Evolutionary conservation across 1,140 invertebrate genomes (phyloP), one percentile per base, ranked within the genome.

Genomic region (Hycleus phaleratus): DNA sequence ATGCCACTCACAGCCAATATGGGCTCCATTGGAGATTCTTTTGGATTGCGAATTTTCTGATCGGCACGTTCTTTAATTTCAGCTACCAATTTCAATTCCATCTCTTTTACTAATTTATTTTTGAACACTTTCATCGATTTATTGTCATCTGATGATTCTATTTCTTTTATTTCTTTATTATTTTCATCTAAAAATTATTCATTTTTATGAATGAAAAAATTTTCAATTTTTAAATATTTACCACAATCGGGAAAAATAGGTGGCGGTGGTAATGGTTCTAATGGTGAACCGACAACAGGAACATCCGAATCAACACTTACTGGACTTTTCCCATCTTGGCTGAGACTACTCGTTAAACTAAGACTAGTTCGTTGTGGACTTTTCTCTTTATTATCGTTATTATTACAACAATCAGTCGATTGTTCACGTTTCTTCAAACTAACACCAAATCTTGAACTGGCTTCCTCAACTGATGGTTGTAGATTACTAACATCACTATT

Each of bases 21-120:
- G 45, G 61, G 53, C 58, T 68, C 64, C 5, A 75, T 70, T 1
- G 78, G 75, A 49, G 78, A 77, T 51, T 80, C 78, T 68, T 77
- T 75, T 12, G 73, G 56, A 43, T 76, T 73, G 66, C 78, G 78
- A 24, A 46, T 49, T 49, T 82, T 86, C 52, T 82, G 79, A 65
- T 90, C 86, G 2, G 85, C 82, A 53, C 82, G 77, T 64, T 88
- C 85, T 70, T 90, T 90, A 18, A 91, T 90, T 73, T 91, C 88
- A 8, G 88, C 85, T 7, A 90, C 85, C 11, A 89, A 71, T 72
- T 90, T 88, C 3, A 88, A 68, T 67, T 90, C 87, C 81, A 90
- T 88, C 69, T 91, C 88, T 66, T 91, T 91, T 52, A 73, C 71
- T 8, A 73, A 68, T 26, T 70, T 66, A 58, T 67, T 74, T 63